Conservation (phyloP, 2,113 vertebrate species). For the Parotia lawesii region DNA sequence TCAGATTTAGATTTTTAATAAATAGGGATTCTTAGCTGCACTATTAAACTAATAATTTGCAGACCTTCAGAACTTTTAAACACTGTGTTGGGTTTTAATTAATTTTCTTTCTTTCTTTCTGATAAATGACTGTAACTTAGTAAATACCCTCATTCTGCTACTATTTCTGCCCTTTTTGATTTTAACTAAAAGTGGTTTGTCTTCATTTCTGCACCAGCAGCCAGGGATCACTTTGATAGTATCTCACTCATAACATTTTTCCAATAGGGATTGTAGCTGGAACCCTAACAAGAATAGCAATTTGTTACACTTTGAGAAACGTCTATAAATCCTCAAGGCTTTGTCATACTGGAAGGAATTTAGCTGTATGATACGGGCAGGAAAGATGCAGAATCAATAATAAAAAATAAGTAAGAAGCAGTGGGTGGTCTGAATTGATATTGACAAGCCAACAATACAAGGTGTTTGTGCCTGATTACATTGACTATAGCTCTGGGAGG, state of each 20-base stretch:
- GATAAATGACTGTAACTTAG: background rate
- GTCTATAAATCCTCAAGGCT: slow-evolving; percentile 52
- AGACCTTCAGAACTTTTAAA: background rate
- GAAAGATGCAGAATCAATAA: slow-evolving; percentile 55
- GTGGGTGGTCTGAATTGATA: slow-evolving; percentile 34
- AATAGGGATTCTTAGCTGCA: background rate
- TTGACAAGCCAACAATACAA: slow-evolving; percentile 8
- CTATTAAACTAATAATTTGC: background rate
- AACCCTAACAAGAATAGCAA: slow-evolving; percentile 30
- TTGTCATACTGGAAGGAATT: slow-evolving; percentile 56
- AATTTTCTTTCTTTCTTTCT: background rate
- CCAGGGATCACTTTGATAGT: background rate
- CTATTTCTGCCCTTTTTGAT: slow-evolving; percentile 1
- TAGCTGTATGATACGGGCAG: slow-evolving; percentile 11
- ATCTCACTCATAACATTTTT: slow-evolving; percentile 12
- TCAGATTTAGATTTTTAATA: background rate
- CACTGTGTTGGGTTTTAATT: background rate
- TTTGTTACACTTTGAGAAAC: slow-evolving; percentile 42
- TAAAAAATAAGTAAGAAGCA: slow-evolving; percentile 46
- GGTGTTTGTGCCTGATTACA: slow-evolving; percentile 1
- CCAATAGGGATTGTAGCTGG: background rate
- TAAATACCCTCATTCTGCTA: background rate
- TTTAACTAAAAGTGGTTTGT: slow-evolving; percentile 14
- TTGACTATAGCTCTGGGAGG: background rate
- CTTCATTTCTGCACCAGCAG: slow-evolving; percentile 38